Evolutionary conservation across 2,888 invertebrate species (phyloP), one percentile per base, ranked within the genome.

Genomic region (Pristionchus arcanus): DNA sequence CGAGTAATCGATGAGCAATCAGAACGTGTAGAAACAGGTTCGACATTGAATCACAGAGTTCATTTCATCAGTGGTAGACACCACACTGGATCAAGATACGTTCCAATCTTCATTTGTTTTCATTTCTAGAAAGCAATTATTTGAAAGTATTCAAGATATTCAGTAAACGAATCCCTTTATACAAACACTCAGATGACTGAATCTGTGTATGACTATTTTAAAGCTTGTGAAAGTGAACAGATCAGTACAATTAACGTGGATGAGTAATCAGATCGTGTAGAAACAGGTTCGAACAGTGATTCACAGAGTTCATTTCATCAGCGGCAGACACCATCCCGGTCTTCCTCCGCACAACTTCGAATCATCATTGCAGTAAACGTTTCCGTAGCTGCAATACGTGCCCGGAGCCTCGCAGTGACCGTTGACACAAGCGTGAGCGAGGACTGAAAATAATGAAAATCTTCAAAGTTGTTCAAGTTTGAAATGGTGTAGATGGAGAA

Each of bases 221-320:
- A 55, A n/a, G 63, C 63, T 63, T 63, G 63, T n/a, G 63, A 63
- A 63, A 63, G n/a, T 63, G 42, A n/a, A 63, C n/a, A 63, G n/a
- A 25, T 21, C n/a, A n/a, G 21, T n/a, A 9, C 42, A 49, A 49
- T 49, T 7, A 49, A 49, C 42, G 63, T 63, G n/a, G n/a, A 63
- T 63, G n/a, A 63, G 63, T 63, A 63, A n/a, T 19, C 13, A 3
- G 59, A 59, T 19, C 63, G n/a, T 63, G 63, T 63, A 21, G 5
- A n/a, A 63, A 63, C 63, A n/a, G 25, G 63, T 63, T 25, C 25
- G 59, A 49, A 49, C 42, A 49, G 42, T 49, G 42, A 49, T 49
- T 49, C 42, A 49, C 42, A 42, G 42, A 3, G 63, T 63, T 63
- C 63, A 63, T 63, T 63, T 63, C 63, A 63, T 63, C n/a, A 63